A percentile compares a stretch with the other conserved stretches of the same genome.
These are phyloP conservation scores for Smittia aterrima DNA, from an alignment of 2,888 invertebrate species.

Conservation along the genomic window DNA sequence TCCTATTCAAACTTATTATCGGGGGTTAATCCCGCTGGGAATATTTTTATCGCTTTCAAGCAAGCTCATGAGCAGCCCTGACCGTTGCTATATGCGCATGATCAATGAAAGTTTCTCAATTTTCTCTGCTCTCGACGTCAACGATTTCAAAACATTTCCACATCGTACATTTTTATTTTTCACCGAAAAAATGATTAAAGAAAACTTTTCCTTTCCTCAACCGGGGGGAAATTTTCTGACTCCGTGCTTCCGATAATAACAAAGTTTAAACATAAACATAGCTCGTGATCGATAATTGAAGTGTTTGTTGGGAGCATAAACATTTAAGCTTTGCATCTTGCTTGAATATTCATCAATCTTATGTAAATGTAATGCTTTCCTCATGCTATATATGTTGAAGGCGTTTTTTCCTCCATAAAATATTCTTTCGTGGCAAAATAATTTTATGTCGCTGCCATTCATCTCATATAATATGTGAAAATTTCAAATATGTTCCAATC, in stretches of 20 bases:
- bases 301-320: background rate
- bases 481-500: too few relatives aligned
- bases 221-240: background rate
- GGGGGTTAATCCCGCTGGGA: too few relatives aligned
- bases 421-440: too few relatives aligned
- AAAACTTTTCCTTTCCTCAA: background rate
- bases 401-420: too few relatives aligned
- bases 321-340: background rate
- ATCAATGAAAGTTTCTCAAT: background rate
- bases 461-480: too few relatives aligned
- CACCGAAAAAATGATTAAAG: constrained; percentile 6
- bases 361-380: background rate
- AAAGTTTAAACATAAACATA: background rate
- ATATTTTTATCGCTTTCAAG: too few relatives aligned
- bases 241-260: background rate
- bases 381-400: background rate
- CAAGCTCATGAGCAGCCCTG: too few relatives aligned
- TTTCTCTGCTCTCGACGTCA: background rate
- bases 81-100: background rate
- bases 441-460: too few relatives aligned
- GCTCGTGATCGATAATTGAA: background rate
- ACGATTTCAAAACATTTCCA: background rate
- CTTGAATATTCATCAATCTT: background rate
- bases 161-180: background rate
- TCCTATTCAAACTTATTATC: too few relatives aligned